phyloP scores from a whole-genome alignment of 2,888 invertebrate species.

The Lycaena phlaeas region DNA sequence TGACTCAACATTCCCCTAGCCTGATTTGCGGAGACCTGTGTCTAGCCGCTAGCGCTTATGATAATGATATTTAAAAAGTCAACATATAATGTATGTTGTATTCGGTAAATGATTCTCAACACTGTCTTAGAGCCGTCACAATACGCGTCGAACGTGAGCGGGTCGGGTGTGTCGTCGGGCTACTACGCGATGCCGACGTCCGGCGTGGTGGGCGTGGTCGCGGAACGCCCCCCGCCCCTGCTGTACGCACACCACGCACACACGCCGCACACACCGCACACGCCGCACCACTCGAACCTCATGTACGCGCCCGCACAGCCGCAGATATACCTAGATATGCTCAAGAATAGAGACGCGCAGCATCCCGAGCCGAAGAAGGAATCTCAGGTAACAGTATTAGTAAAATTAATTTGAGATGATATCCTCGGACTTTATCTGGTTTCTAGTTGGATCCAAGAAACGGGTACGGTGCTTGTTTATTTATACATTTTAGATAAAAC shows the following conservation, averaged over 20 bases:
- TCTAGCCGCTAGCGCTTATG: too few species aligned
- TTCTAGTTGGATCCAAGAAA: too few species aligned
- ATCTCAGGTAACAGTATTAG: slow-evolving; percentile 32
- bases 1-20: too few species aligned
- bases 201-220: slow-evolving; percentile 52
- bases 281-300: slow-evolving; percentile 42
- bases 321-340: slow-evolving; percentile 54
- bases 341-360: slow-evolving; percentile 53
- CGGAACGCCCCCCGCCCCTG: slow-evolving; percentile 53
- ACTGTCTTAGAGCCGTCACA: slow-evolving; percentile 57
- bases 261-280: slow-evolving; percentile 44
- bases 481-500: too few species aligned
- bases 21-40: too few species aligned
- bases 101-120: too few species aligned
- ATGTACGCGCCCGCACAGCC: slow-evolving; percentile 57
- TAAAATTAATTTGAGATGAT: too few species aligned
- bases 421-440: too few species aligned
- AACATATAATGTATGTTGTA: too few species aligned
- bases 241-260: slow-evolving; percentile 58
- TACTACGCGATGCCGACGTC: slow-evolving; percentile 60
- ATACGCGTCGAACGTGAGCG: slow-evolving; percentile 48
- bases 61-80: too few species aligned
- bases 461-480: too few species aligned
- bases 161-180: slow-evolving; percentile 37
- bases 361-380: slow-evolving; percentile 57